Conservation (phyloP, 2,888 invertebrate genomes). For the Cylloceria caligata region DNA sequence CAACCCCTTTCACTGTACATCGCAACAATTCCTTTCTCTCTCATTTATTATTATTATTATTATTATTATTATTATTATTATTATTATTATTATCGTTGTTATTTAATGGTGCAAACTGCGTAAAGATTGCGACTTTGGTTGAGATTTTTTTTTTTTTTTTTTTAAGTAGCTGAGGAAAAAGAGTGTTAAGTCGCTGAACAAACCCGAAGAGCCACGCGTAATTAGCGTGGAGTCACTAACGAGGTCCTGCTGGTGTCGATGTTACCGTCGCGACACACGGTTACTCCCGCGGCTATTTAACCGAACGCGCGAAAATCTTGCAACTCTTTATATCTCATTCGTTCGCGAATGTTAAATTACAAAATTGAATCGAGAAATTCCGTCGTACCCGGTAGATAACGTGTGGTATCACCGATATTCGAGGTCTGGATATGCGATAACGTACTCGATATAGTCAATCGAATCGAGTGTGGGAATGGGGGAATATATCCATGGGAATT, state of each 20-base stretch:
- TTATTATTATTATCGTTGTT: slow-evolving; percentile 55
- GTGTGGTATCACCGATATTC: background rate
- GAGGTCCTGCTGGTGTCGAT: slow-evolving; percentile 72
- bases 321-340: slow-evolving; percentile 71
- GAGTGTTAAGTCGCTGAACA: slow-evolving; percentile 79
- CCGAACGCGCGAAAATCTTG: slow-evolving; percentile 71
- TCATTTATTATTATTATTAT: too few species aligned
- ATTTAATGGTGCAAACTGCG: background rate
- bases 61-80: too few species aligned
- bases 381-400: background rate
- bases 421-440: background rate
- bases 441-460: background rate
- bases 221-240: slow-evolving; percentile 81
- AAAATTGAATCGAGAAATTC: slow-evolving; percentile 4
- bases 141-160: too few species aligned
- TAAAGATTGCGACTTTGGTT: background rate
- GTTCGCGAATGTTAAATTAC: slow-evolving; percentile 26
- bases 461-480: slow-evolving; percentile 22
- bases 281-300: slow-evolving; percentile 70
- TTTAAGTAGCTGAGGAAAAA: slow-evolving; percentile 23
- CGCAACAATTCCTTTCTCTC: background rate
- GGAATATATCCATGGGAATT: slow-evolving; percentile 7
- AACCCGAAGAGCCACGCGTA: slow-evolving; percentile 78
- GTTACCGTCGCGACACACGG: slow-evolving; percentile 46
- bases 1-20: background rate